These are phyloP conservation scores for Sebastes reedi DNA, from an alignment of 2,797 vertebrate genomes.

Conservation along the genomic window DNA sequence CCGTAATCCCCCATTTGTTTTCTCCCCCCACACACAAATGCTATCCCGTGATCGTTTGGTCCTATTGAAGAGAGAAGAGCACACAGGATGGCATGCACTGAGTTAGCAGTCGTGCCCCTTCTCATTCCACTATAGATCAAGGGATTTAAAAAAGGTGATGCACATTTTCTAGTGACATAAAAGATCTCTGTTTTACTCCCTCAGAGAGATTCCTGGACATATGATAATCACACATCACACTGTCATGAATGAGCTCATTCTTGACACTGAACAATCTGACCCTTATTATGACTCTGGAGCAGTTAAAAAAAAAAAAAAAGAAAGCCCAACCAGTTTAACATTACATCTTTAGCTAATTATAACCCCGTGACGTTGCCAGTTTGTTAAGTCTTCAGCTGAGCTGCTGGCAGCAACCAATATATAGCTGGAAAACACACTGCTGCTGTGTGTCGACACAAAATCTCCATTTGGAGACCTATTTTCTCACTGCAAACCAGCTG, in stretches of 20 bases:
- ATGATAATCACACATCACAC: slow-evolving; percentile 36
- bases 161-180: slow-evolving; percentile 32
- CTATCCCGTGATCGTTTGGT: slow-evolving; percentile 82
- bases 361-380: slow-evolving; percentile 82
- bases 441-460: slow-evolving; percentile 42
- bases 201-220: slow-evolving; percentile 26
- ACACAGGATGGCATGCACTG: slow-evolving; percentile 69
- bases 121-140: slow-evolving; percentile 47
- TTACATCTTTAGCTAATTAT: slow-evolving; percentile 81
- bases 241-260: slow-evolving; percentile 44
- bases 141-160: slow-evolving; percentile 47
- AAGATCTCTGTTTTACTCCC: slow-evolving; percentile 16
- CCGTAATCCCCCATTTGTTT: slow-evolving; percentile 99
- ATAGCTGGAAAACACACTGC: slow-evolving; percentile 41
- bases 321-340: slow-evolving; percentile 50
- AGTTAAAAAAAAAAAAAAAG: slow-evolving; percentile 32
- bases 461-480: slow-evolving; percentile 48
- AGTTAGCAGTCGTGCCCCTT: slow-evolving; percentile 62
- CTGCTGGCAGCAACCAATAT: slow-evolving; percentile 59
- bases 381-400: slow-evolving; percentile 74
- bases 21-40: slow-evolving; percentile 85
- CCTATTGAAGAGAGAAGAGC: slow-evolving; percentile 76
- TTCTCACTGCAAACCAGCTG: slow-evolving; percentile 32
- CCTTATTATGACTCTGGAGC: slow-evolving; percentile 35
- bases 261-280: slow-evolving; percentile 16